These are phyloP conservation scores for Cheilosia grossa DNA, from an alignment of 2,888 invertebrate species.

Conservation along the genomic window DNA sequence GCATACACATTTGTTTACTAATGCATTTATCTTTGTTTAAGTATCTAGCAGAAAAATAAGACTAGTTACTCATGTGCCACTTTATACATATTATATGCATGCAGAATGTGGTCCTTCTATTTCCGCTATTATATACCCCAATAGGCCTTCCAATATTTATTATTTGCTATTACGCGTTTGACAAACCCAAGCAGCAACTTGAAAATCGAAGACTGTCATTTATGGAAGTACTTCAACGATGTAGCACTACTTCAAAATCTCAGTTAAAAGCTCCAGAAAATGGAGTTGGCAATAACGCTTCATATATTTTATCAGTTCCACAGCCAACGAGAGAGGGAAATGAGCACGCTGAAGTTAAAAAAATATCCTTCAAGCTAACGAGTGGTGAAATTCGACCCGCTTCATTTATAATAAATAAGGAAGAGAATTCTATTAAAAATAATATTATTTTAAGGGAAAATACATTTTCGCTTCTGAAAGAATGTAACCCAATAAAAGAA, in stretches of 20 bases:
- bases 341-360: slow-evolving; percentile 68
- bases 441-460: background rate
- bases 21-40: no score
- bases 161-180: slow-evolving; percentile 80
- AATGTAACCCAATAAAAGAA: background rate
- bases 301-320: background rate
- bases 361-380: no score
- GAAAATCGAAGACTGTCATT: background rate
- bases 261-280: background rate
- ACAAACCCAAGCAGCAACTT: slow-evolving; percentile 76
- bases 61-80: background rate
- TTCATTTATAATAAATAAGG: background rate
- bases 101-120: background rate
- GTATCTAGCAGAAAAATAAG: background rate
- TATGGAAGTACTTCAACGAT: background rate
- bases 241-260: background rate
- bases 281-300: background rate
- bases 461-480: no score
- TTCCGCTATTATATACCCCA: slow-evolving; percentile 2
- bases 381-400: background rate
- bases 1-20: no score
- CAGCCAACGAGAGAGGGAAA: background rate
- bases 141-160: slow-evolving; percentile 80
- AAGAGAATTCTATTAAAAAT: background rate
- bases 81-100: background rate